A percentile compares a stretch with the other conserved stretches of the same genome.
Conservation (phyloP, 1,140 invertebrate genomes). For the Pseudomyrmex sp. region DNA sequence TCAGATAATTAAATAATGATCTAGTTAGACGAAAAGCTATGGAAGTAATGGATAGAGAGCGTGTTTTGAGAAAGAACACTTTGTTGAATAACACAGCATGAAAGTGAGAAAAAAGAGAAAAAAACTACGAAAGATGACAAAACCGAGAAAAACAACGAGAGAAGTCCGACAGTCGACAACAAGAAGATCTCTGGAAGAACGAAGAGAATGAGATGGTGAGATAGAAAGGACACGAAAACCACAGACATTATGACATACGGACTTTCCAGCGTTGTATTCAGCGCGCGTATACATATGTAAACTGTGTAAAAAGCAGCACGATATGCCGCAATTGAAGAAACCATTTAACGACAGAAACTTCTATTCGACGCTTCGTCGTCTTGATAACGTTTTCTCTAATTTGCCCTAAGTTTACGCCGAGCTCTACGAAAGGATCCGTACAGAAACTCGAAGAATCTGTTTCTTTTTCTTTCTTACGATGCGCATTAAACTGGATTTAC, state of each 20-base stretch:
- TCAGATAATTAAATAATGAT: not conserved
- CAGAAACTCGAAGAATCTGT: slow-evolving; percentile 41
- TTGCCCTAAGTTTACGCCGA: slow-evolving; percentile 45
- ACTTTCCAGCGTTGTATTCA: slow-evolving; percentile 12
- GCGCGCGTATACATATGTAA: not conserved
- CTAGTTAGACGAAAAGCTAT: not conserved
- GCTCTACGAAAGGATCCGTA: slow-evolving; percentile 34
- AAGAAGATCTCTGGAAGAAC: not conserved
- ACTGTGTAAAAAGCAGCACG: not conserved
- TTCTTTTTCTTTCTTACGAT: not conserved
- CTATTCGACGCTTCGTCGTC: slow-evolving; percentile 20
- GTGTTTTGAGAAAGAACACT: slow-evolving; percentile 30
- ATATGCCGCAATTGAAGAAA: slow-evolving; percentile 12
- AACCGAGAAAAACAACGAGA: not conserved
- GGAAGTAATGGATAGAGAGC: not conserved
- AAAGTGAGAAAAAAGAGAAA: not conserved
- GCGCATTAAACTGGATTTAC: slow-evolving; percentile 57
- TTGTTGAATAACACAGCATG: not conserved
- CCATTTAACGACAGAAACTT: slow-evolving; percentile 51
- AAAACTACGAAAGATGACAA: not conserved
- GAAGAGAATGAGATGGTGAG: not conserved
- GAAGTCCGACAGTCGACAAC: not conserved
- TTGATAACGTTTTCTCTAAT: slow-evolving; percentile 67
- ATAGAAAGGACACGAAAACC: not conserved
- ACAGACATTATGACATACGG: slow-evolving; percentile 32